Percentiles rank a stretch among this genome's conserved stretches.
Conservation (phyloP, 2,113 vertebrate genomes). For the Baryphthengus martii region DNA sequence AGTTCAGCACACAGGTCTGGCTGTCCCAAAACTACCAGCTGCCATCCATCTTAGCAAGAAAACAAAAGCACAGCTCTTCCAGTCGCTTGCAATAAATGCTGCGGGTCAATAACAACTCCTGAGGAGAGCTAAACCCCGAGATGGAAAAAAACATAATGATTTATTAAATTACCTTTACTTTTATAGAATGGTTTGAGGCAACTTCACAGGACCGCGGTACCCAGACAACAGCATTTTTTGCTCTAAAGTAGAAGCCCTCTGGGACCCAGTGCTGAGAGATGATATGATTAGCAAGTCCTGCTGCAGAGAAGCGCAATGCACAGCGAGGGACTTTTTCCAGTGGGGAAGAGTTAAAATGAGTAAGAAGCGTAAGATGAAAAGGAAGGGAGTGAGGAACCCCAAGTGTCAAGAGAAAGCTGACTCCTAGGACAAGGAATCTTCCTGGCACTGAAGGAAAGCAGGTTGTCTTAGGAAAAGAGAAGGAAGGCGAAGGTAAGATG, state of each 20-base stretch:
- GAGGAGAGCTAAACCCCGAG: background rate
- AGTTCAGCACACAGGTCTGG: rapidly evolving
- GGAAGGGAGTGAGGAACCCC: background rate
- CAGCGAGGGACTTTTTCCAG: background rate
- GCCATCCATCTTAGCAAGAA: background rate
- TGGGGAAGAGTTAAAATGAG: background rate
- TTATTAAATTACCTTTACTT: constrained; percentile 31
- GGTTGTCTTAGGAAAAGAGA: background rate
- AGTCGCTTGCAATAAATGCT: background rate
- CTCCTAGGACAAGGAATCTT: background rate
- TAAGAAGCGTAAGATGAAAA: background rate
- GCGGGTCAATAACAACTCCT: background rate
- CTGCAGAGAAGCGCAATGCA: background rate
- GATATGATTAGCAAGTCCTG: background rate
- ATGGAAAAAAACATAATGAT: background rate
- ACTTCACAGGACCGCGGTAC: background rate
- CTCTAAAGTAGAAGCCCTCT: background rate
- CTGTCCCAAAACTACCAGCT: background rate
- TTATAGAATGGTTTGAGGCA: background rate
- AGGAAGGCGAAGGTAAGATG: background rate
- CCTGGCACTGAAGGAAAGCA: background rate
- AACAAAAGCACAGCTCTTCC: background rate
- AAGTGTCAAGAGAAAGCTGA: background rate
- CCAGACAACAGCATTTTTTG: background rate
- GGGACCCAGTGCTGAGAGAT: background rate